These are phyloP conservation scores for Mola mola DNA, from an alignment of 2,113 vertebrate genomes.

Conservation along the genomic window DNA sequence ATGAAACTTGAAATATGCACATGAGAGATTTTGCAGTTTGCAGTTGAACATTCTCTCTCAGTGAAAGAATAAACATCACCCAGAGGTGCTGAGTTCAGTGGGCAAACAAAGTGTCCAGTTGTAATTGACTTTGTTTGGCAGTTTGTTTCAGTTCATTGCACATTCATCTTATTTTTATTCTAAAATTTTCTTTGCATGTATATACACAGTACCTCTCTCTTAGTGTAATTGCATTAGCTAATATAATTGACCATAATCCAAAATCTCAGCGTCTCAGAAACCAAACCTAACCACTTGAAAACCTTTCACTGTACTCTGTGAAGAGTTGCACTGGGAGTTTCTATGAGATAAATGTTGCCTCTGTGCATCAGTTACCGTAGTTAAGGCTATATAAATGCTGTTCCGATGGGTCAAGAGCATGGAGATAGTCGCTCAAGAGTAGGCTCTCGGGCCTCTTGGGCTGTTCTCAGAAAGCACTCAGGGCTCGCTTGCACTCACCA, in stretches of 20 bases:
- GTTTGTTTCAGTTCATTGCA: not conserved
- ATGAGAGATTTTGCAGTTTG: too few relatives aligned
- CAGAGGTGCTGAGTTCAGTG: not conserved
- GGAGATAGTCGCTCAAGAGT: conserved; percentile 68
- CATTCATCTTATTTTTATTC: not conserved
- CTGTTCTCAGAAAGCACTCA: conserved; percentile 75
- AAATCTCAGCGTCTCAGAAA: not conserved
- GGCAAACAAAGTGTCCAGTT: too few relatives aligned
- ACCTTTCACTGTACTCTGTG: not conserved
- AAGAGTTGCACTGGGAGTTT: conserved; percentile 15
- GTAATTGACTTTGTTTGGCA: not conserved
- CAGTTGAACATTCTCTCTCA: too few relatives aligned
- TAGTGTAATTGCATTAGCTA: not conserved
- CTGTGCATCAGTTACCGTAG: conserved; percentile 35
- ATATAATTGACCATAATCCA: not conserved
- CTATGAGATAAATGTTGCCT: conserved; percentile 17
- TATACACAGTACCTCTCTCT: not conserved
- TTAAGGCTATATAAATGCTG: conserved; percentile 45
- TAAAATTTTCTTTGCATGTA: not conserved
- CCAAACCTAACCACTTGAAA: conserved; percentile 21
- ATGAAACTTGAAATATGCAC: too few relatives aligned
- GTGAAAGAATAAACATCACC: not conserved
- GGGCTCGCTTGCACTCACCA: conserved; percentile 55
- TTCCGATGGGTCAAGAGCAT: conserved; percentile 56
- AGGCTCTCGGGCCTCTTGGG: conserved; percentile 55